These are phyloP conservation scores for Ephestia elutella DNA, from an alignment of 1,140 invertebrate genomes.

Conservation along the genomic window DNA sequence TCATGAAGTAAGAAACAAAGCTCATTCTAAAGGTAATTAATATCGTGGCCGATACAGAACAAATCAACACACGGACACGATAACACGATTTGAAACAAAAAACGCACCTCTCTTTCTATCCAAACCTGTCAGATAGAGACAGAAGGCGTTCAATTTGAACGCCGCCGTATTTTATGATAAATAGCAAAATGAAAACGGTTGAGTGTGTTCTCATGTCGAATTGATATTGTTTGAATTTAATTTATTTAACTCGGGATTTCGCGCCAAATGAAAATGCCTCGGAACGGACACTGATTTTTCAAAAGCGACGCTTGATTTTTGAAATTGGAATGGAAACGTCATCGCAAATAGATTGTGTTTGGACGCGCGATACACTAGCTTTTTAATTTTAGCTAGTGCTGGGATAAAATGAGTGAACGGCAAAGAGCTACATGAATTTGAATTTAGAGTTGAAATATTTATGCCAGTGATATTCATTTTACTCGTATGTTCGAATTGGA, in stretches of 20 bases:
- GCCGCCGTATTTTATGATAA: constrained; percentile 60
- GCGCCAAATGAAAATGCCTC: constrained; percentile 51
- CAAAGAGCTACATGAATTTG: background rate
- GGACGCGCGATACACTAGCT: background rate
- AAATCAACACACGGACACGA: constrained; percentile 54
- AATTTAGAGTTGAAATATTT: background rate
- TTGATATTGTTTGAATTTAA: constrained; percentile 64
- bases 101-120: constrained; percentile 32
- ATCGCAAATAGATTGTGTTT: constrained; percentile 11
- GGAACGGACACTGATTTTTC: constrained; percentile 23
- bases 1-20: constrained; percentile 48
- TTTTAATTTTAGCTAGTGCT: background rate
- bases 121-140: constrained; percentile 27
- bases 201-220: constrained; percentile 62
- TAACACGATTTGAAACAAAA: constrained; percentile 50
- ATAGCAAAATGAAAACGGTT: constrained; percentile 46
- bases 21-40: constrained; percentile 62
- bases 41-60: constrained; percentile 55
- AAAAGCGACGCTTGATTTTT: constrained; percentile 37
- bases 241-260: constrained; percentile 49
- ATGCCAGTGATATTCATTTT: background rate
- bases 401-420: background rate
- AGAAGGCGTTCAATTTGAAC: constrained; percentile 40
- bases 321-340: constrained; percentile 43
- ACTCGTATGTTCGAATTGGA: constrained; percentile 2